Evolutionary conservation across 2,113 vertebrate genomes (phyloP).

Genomic region (Nymphicus hollandicus): DNA sequence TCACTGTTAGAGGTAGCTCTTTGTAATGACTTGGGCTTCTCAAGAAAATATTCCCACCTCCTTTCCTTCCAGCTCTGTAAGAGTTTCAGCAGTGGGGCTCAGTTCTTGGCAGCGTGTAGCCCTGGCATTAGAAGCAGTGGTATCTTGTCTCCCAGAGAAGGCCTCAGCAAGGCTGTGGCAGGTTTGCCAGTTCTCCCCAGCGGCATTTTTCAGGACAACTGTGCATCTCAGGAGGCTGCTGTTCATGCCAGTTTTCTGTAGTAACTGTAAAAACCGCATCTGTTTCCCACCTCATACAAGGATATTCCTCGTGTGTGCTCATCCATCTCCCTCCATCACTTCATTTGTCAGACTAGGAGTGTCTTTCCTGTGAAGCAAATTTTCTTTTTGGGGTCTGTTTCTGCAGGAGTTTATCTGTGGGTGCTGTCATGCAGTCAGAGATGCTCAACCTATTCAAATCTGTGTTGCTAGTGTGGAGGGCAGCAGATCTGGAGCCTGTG

Average conservation of each 20-base stretch:
- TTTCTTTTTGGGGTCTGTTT: not conserved
- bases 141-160: not conserved
- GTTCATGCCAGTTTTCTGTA: not conserved
- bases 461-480: not conserved
- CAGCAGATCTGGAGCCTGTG: not conserved
- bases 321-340: fast-evolving
- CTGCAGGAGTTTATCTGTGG: not conserved
- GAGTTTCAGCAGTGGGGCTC: not conserved
- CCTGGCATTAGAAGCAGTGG: not conserved
- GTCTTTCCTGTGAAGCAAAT: not conserved
- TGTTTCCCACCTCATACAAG: not conserved
- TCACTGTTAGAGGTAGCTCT: not conserved
- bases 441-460: not conserved
- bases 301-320: not conserved
- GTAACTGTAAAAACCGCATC: not conserved
- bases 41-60: not conserved
- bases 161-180: not conserved
- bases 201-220: not conserved
- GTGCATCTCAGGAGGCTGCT: not conserved
- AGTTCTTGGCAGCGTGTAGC: not conserved
- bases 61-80: not conserved
- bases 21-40: not conserved
- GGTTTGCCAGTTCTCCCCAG: not conserved
- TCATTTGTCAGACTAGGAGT: not conserved
- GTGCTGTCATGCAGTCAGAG: not conserved